Conservation (phyloP, 92 coral and sea anemone genomes). For the Siderastrea radians region DNA sequence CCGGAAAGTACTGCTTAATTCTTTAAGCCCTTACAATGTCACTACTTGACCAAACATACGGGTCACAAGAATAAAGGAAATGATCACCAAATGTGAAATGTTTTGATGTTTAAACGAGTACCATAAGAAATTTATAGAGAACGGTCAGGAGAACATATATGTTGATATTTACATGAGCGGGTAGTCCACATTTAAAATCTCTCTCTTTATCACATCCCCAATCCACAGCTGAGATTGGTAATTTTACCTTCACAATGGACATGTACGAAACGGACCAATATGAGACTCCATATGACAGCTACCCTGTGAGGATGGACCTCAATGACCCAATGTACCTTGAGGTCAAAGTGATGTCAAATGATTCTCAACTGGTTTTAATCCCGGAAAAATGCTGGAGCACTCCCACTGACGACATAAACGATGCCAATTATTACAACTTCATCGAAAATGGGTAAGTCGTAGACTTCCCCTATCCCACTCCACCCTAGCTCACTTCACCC, state of each 20-base stretch:
- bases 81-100: no score
- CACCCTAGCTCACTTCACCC: neutral
- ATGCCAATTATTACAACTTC: constrained; percentile 15
- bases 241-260: constrained; percentile 85
- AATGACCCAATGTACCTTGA: constrained; percentile 45
- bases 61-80: no score
- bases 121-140: no score
- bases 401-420: constrained; percentile 50
- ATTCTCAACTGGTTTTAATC: constrained; percentile 79
- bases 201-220: neutral
- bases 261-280: constrained; percentile 66
- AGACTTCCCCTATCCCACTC: neutral
- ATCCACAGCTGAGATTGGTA: constrained; percentile 77
- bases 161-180: no score
- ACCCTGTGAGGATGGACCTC: constrained; percentile 68
- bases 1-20: no score
- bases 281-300: constrained; percentile 41
- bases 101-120: no score
- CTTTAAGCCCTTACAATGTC: no score
- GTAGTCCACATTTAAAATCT: neutral
- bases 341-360: constrained; percentile 70
- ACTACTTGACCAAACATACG: no score
- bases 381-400: constrained; percentile 79
- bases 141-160: no score
- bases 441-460: constrained; percentile 72